Evolutionary conservation across 2,797 vertebrate species (phyloP).

Genomic region (Parauchenoglanis punctatus): DNA sequence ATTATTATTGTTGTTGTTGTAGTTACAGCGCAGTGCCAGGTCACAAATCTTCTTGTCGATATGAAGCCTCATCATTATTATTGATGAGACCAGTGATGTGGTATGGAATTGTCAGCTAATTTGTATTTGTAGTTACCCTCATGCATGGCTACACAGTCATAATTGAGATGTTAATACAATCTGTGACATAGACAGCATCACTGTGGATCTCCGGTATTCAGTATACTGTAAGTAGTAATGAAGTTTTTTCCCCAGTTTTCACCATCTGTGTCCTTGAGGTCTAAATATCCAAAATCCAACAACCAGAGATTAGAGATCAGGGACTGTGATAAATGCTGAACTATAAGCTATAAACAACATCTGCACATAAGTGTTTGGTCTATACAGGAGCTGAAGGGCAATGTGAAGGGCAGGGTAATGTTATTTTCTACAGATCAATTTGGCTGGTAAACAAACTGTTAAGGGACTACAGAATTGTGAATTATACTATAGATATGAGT

Average conservation of each 20-base stretch:
- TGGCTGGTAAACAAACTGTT: background rate
- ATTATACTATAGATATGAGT: background rate
- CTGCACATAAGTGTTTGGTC: background rate
- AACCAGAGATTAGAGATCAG: background rate
- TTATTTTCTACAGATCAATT: background rate
- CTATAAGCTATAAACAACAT: conserved; percentile 5
- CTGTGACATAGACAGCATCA: background rate
- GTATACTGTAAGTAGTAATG: background rate
- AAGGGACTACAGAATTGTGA: background rate
- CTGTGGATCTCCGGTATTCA: background rate
- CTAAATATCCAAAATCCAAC: background rate
- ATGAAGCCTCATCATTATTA: background rate
- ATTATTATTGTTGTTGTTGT: background rate
- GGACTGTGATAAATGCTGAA: background rate
- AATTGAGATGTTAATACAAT: background rate
- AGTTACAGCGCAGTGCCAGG: background rate
- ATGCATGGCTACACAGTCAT: background rate
- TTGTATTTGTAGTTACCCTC: background rate
- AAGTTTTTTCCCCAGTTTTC: background rate
- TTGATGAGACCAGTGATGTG: background rate
- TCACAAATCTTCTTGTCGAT: background rate
- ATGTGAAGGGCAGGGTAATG: background rate
- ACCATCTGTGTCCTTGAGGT: background rate
- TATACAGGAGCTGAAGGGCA: background rate
- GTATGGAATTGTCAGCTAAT: background rate